Conservation (phyloP, 2,888 invertebrate species). For the Sphaeridia pumilis region DNA sequence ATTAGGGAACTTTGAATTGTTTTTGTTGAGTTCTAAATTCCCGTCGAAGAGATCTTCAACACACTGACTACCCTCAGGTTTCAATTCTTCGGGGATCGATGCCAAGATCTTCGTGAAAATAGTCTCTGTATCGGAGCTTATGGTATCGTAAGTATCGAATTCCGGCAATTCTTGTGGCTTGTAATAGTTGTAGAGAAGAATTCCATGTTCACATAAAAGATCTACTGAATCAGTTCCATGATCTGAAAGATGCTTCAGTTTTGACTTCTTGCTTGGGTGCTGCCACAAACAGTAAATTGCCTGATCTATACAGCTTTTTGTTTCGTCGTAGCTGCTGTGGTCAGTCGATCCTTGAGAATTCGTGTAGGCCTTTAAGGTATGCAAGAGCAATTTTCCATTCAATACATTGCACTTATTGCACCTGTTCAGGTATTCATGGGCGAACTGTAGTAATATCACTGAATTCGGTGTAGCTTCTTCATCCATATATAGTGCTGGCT, state of each 20-base stretch:
- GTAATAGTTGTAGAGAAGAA: conserved; percentile 56
- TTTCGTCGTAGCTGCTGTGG: conserved; percentile 52
- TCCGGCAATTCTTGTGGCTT: conserved; percentile 67
- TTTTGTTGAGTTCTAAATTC: no score
- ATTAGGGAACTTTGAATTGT: conserved; percentile 3
- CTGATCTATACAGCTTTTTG: conserved; percentile 72
- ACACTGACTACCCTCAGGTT: conserved; percentile 44
- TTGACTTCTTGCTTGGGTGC: conserved; percentile 61
- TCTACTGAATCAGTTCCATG: conserved; percentile 21
- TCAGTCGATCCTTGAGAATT: conserved; percentile 44
- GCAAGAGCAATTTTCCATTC: conserved; percentile 64
- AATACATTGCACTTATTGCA: conserved; percentile 38
- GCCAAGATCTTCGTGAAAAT: conserved; percentile 58
- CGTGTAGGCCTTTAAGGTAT: conserved; percentile 60
- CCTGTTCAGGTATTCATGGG: conserved; percentile 29
- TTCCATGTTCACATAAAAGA: conserved; percentile 39
- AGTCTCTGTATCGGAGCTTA: conserved; percentile 68
- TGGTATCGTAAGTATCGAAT: conserved; percentile 64
- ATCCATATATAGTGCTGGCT: conserved; percentile 28
- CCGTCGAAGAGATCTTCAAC: not conserved
- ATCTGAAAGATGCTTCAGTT: conserved; percentile 40
- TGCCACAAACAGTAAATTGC: conserved; percentile 73
- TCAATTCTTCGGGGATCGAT: conserved; percentile 55
- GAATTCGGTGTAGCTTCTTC: conserved; percentile 33
- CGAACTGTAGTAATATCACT: conserved; percentile 30